Evolutionary conservation across 2,888 invertebrate species (phyloP), one percentile per base, ranked within the genome.

Genomic region (Ischnura elegans): DNA sequence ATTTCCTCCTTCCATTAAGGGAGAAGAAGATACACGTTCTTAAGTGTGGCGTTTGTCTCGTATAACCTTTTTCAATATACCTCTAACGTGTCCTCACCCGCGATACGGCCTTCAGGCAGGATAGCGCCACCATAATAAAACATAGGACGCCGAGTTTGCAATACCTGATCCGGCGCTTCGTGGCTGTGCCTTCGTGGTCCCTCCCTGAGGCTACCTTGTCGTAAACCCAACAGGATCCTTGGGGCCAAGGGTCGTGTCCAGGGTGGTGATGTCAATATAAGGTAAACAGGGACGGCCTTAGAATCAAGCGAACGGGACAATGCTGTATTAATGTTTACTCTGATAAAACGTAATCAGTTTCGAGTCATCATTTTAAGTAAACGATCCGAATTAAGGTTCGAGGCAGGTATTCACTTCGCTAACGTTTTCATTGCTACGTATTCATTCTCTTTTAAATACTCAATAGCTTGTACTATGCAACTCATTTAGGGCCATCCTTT

Each of bases 1-100:
- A 76, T 76, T 76, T 76, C 76, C 29, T 76, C 76, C 16, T 76
- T 76, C 76, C 76, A 76, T 76, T 76, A 76, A n/a, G 76, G 76
- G 36, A 76, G 29, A 10, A 36, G 76, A 76, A 36, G 76, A 76
- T 76, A 36, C 76, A 10, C 76, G 29, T 13, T 36, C 76, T n/a
- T 76, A 76, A 76, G 76, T 36, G 29, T 76, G 76, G 76, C 36
- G 29, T 29, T 76, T 76, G 25, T 76, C 76, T 13, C 76, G 76
- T 76, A 10, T 51, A 76, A 76, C 76, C 76, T 76, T 76, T 76
- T 76, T 76, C 76, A 76, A 76, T 76, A 76, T 76, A 76, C 10
- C 76, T 13, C 76, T 76, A 76, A 76, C 76, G 76, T 76, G 29
- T 16, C 25, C 36, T 36, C 76, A 36, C 36, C 36, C 76, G 76